Evolutionary conservation across 2,888 invertebrate species (phyloP), one percentile per base, ranked within the genome.

Genomic region (Scaptomyza caliginosa): DNA sequence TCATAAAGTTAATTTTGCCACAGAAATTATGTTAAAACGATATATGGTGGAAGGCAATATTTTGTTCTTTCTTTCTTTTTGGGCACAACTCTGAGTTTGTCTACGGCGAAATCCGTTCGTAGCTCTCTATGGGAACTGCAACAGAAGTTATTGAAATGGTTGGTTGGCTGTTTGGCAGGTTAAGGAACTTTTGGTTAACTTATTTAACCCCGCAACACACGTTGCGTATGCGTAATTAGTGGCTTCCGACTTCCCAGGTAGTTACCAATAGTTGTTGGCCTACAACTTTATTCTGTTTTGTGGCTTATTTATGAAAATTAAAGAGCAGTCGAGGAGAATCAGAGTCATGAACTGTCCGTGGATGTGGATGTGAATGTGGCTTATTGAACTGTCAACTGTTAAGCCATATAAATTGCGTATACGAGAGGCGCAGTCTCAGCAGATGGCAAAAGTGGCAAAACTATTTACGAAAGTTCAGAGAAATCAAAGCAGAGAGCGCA

Each of bases 1-100:
- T 89, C 89, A 87, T 89, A 89, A 89, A 89, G 85, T 89, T 89
- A 89, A 89, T 88, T 89, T 89, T 77, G 83, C 85, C 77, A 77
- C 74, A 88, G 71, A 86, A 89, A 89, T 89, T 89, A 83, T 88
- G 77, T 89, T 89, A 86, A 89, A 88, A 85, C 81, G 86, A 82
- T 89, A 88, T 86, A 87, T 85, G 86, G 73, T 36, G 46, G 87
- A 65, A 58, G 60, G 67, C 64, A 74, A 28, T 30, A 17, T 26
- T 65, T 24, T n/a, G n/a, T n/a, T n/a, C n/a, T n/a, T n/a, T n/a
- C n/a, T n/a, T n/a, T 7, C 7, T 28, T 32, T 84, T 67, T 76
- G 63, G 78, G 60, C 56, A 26, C 49, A 39, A 21, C 28, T 34
- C 42, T 32, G 40, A 3, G 8, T 26, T 19, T 40, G 54, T 52